phyloP scores from a whole-genome alignment of 2,888 invertebrate genomes.

The Cremastinae sp. region DNA sequence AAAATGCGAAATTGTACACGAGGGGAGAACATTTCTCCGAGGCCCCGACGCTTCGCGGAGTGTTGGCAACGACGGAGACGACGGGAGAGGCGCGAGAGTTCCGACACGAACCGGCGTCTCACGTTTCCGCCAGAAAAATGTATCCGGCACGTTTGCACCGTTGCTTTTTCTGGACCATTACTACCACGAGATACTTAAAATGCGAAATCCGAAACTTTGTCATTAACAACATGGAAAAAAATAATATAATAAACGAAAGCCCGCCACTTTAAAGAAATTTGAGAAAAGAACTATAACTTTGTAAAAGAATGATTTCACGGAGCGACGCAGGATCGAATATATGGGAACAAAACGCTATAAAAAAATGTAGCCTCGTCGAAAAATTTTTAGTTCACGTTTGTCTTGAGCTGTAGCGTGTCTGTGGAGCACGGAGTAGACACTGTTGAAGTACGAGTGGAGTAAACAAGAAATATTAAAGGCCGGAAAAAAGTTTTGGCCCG shows the following conservation, averaged over 20 bases:
- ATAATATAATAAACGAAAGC: not conserved
- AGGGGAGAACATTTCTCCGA: slow-evolving; percentile 34
- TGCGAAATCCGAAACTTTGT: slow-evolving; percentile 12
- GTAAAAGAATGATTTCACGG: too few species aligned
- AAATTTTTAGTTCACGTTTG: too few species aligned
- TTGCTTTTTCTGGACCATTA: slow-evolving; percentile 17
- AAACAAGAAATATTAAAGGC: not conserved
- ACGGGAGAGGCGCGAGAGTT: slow-evolving; percentile 39
- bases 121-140: slow-evolving; percentile 54
- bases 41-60: not conserved
- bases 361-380: too few species aligned
- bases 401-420: too few species aligned
- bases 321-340: too few species aligned
- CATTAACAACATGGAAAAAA: not conserved
- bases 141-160: slow-evolving; percentile 42
- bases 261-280: too few species aligned
- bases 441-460: too few species aligned
- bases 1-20: slow-evolving; percentile 3
- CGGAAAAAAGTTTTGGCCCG: slow-evolving; percentile 4
- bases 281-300: too few species aligned
- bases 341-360: too few species aligned
- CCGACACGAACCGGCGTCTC: slow-evolving; percentile 62
- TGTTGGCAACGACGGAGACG: slow-evolving; percentile 12
- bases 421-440: too few species aligned
- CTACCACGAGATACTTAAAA: slow-evolving; percentile 12